phyloP scores from a whole-genome alignment of 1,140 invertebrate genomes.

The Plectrocnemia conspersa region DNA sequence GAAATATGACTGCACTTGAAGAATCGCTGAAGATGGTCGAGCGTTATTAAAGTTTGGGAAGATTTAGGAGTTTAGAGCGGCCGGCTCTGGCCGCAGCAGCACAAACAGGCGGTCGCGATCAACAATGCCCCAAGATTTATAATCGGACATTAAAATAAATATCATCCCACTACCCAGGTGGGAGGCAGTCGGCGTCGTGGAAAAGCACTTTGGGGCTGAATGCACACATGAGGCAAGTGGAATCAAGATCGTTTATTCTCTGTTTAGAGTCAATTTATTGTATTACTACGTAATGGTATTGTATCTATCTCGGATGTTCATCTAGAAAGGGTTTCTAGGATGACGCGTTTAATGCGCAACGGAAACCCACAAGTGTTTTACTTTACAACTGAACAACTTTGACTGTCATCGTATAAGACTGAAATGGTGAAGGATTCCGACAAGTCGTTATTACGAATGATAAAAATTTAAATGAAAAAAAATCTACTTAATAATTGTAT shows the following conservation, averaged over 20 bases:
- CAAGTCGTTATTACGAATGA: no score
- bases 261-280: neutral
- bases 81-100: neutral
- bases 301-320: neutral
- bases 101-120: neutral
- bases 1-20: no score
- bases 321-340: neutral
- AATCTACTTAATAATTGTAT: no score
- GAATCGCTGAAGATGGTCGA: no score
- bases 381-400: no score
- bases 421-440: no score
- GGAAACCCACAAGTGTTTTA: no score
- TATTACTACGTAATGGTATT: neutral
- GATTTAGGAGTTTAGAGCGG: constrained; percentile 3
- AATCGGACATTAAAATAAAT: constrained; percentile 21
- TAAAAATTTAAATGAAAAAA: no score
- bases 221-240: no score
- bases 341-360: neutral
- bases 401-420: no score
- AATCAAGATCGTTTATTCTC: no score
- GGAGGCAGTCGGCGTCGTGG: neutral
- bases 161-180: neutral
- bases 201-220: no score
- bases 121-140: constrained; percentile 25
- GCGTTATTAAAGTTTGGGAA: constrained; percentile 7